phyloP scores from a whole-genome alignment of 1,140 invertebrate species.

The Conus betulinus region DNA sequence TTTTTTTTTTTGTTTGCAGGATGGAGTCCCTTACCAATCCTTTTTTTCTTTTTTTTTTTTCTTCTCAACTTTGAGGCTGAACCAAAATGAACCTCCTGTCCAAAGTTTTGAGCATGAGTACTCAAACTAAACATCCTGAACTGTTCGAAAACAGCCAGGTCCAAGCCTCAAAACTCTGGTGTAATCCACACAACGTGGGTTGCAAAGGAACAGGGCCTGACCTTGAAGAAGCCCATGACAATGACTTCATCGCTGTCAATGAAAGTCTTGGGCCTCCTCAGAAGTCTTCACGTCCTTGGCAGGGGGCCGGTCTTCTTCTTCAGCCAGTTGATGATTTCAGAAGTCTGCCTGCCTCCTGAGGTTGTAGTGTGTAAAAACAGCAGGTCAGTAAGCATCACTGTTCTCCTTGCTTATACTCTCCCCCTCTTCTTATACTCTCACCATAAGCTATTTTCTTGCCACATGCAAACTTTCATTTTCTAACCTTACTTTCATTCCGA shows the following conservation, averaged over 20 bases:
- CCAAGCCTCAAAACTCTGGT: too few relatives aligned
- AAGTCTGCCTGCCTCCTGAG: conserved; percentile 90
- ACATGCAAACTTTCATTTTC: too few relatives aligned
- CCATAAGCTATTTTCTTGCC: background rate
- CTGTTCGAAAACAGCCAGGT: too few relatives aligned
- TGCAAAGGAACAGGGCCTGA: conserved; percentile 45
- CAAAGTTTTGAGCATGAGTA: too few relatives aligned
- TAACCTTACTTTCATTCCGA: too few relatives aligned
- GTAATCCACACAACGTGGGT: too few relatives aligned
- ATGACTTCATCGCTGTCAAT: conserved; percentile 87
- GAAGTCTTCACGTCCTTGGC: conserved; percentile 85
- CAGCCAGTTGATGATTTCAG: conserved; percentile 95
- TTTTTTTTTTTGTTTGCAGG: too few relatives aligned
- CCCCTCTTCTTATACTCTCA: background rate
- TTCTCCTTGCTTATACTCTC: background rate
- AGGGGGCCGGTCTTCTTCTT: conserved; percentile 96
- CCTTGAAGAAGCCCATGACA: conserved; percentile 96
- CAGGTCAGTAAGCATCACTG: background rate
- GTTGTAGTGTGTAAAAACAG: background rate
- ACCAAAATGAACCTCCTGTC: too few relatives aligned
- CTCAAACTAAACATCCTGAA: too few relatives aligned
- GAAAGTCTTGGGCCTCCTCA: conserved; percentile 89
- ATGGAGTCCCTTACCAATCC: too few relatives aligned
- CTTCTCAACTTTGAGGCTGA: too few relatives aligned
- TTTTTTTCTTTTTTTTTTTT: too few relatives aligned